Percentiles rank a stretch among this genome's conserved stretches.
Conservation (phyloP, 2,888 invertebrate species). For the Mimas tiliae region DNA sequence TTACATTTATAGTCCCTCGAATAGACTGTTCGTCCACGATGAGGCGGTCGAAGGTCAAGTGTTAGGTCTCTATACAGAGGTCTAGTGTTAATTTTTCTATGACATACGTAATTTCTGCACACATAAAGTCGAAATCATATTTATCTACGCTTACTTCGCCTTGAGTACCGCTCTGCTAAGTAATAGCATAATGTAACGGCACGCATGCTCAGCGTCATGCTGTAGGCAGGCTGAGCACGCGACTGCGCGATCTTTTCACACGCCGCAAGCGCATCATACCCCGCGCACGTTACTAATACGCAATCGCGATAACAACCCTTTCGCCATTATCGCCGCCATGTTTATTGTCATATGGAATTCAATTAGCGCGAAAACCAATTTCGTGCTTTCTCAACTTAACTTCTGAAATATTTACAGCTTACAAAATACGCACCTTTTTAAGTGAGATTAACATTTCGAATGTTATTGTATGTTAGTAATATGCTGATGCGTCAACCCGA, state of each 20-base stretch:
- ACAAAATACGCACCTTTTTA: constrained; percentile 17
- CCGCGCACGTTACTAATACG: constrained; percentile 46
- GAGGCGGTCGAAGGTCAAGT: no score
- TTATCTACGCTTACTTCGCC: not conserved
- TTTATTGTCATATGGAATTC: constrained; percentile 23
- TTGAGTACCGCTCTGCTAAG: constrained; percentile 12
- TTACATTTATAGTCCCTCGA: no score
- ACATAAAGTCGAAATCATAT: not conserved
- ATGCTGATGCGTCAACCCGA: not conserved
- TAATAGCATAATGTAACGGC: constrained; percentile 28
- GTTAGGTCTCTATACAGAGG: no score
- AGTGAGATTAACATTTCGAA: constrained; percentile 15
- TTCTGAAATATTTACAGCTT: constrained; percentile 9
- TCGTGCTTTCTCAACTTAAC: constrained; percentile 23
- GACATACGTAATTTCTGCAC: no score
- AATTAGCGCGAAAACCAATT: constrained; percentile 24
- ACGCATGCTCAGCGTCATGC: constrained; percentile 27
- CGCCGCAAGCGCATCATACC: constrained; percentile 45
- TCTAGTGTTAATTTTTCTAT: no score
- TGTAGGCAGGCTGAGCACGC: constrained; percentile 43
- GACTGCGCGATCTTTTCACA: constrained; percentile 49
- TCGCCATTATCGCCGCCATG: constrained; percentile 15
- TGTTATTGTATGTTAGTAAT: constrained; percentile 9
- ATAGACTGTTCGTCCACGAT: no score
- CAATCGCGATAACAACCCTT: constrained; percentile 28